Evolutionary conservation across 2,888 invertebrate species (phyloP), one percentile per base, ranked within the genome.

Genomic region (Drosophila kanekoi): DNA sequence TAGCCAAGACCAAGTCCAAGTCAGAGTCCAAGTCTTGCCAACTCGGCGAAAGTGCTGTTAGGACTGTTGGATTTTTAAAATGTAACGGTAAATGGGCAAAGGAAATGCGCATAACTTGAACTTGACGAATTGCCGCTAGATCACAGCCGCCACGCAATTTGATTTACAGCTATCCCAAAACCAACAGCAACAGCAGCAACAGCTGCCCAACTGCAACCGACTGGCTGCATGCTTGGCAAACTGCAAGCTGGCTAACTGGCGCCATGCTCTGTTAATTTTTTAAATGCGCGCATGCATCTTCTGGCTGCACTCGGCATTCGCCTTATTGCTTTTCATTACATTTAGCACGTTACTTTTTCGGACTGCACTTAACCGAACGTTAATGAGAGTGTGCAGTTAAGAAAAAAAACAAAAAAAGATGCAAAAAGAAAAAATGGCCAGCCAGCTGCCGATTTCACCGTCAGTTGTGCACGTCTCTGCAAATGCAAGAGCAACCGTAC

Each of bases 61-160:
- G 69, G 57, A 52, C 32, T 28, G 58, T 62, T 44, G 32, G 52
- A 11, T 45, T 45, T 77, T 85, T 71, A n/a, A 41, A 20, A 49
- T 60, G 74, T 81, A 81, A 82, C 82, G 86, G 86, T 85, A 76
- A 73, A 68, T 83, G 69, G 69, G 76, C 86, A 83, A 85, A 85
- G 86, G 86, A 83, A 83, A 85, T 82, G 86, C 71, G 83, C 83
- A 85, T 85, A 82, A 82, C 82, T 82, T 82, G 83, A 75, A 75
- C 75, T 75, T 75, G 74, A 75, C 74, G 74, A 70, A 72, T 72
- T 72, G 67, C 75, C 56, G 71, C 71, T 56, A 72, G 44, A 37
- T 57, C 47, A 53, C 63, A 60, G 63, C 51, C 68, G 72, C 76
- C 76, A 72, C 77, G 77, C 68, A 59, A 48, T 65, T 77, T 77